Evolutionary conservation across 2,113 vertebrate species (phyloP).

Genomic region (Salvator merianae): DNA sequence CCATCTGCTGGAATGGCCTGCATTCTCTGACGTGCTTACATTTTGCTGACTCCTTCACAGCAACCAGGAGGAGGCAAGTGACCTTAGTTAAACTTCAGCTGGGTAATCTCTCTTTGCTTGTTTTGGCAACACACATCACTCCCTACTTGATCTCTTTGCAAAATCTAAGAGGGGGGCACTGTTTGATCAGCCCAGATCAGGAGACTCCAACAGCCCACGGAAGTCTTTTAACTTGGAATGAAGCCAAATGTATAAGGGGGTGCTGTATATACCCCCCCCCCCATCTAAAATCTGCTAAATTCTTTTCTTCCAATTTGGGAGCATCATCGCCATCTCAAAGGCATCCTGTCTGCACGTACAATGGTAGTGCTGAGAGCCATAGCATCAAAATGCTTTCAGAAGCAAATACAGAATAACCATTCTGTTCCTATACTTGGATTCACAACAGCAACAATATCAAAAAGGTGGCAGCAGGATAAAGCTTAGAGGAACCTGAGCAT

Average conservation of each 20-base stretch:
- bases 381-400: not conserved
- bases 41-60: not conserved
- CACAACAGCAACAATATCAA: too few species aligned
- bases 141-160: not conserved
- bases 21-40: slow-evolving; percentile 39
- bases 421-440: not conserved
- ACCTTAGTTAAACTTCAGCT: not conserved
- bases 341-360: not conserved
- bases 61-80: slow-evolving; percentile 10
- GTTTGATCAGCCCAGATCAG: not conserved
- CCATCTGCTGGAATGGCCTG: not conserved
- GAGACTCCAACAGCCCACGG: not conserved
- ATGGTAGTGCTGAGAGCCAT: not conserved
- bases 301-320: not conserved
- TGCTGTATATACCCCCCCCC: too few species aligned
- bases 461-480: not conserved
- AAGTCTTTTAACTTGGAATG: not conserved
- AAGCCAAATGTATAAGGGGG: not conserved
- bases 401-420: not conserved
- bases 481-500: not conserved
- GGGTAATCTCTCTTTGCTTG: slow-evolving; percentile 17
- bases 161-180: not conserved
- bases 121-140: not conserved
- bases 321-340: not conserved
- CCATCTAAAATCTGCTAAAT: not conserved